Evolutionary conservation across 2,797 vertebrate species (phyloP).

Genomic region (Bucorvus abyssinicus): DNA sequence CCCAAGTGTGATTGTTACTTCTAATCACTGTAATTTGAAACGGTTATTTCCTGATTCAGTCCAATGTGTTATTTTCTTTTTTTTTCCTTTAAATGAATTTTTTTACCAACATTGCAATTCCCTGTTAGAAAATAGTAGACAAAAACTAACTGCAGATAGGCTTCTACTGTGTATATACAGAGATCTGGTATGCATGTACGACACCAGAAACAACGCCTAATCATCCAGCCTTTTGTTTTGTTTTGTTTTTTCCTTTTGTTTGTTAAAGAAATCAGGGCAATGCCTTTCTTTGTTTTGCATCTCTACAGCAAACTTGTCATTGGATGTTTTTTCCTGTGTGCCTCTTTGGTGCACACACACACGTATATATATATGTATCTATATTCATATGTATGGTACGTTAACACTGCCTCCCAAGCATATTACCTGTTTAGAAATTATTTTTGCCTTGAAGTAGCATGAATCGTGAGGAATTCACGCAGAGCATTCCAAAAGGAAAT

Average conservation of each 20-base stretch:
- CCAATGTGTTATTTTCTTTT: neutral
- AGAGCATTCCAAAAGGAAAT: constrained; percentile 25
- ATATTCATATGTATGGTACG: neutral
- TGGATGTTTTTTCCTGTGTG: neutral
- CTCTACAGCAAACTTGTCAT: neutral
- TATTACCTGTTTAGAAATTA: neutral
- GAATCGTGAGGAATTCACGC: neutral
- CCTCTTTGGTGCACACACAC: neutral
- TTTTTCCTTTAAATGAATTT: neutral
- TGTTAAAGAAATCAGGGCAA: neutral
- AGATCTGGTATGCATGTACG: neutral
- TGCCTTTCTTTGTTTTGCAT: neutral
- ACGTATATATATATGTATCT: neutral
- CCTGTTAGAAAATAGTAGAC: neutral
- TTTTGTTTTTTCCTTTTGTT: neutral
- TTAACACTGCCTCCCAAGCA: neutral
- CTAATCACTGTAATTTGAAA: neutral
- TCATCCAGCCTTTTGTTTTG: neutral
- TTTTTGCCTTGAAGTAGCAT: constrained; percentile 13
- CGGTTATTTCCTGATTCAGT: constrained; percentile 32
- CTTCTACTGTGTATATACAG: neutral
- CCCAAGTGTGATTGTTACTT: neutral
- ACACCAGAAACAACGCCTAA: neutral
- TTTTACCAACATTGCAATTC: neutral
- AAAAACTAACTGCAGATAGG: neutral